These are phyloP conservation scores for Tuta absoluta DNA, from an alignment of 2,888 invertebrate species.

Conservation along the genomic window DNA sequence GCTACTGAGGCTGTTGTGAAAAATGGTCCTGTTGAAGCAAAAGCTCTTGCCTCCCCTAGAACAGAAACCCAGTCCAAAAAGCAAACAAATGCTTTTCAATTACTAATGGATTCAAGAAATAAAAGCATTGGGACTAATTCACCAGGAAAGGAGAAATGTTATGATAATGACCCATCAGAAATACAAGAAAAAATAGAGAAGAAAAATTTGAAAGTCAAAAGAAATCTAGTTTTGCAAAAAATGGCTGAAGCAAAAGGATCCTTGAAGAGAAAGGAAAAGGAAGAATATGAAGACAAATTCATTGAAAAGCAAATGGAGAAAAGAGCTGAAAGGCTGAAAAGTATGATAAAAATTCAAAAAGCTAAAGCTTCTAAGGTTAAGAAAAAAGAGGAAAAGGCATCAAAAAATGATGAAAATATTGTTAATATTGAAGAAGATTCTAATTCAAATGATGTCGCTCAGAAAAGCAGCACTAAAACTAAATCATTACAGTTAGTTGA, in stretches of 20 bases:
- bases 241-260: constrained; percentile 85
- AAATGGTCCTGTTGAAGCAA: constrained; percentile 22
- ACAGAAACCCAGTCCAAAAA: constrained; percentile 52
- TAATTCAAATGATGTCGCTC: constrained; percentile 21
- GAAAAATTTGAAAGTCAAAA: constrained; percentile 64
- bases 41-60: constrained; percentile 22
- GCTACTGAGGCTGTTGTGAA: constrained; percentile 26
- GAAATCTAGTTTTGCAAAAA: constrained; percentile 78
- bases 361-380: constrained; percentile 21
- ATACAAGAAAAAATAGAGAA: constrained; percentile 50
- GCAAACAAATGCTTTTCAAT: constrained; percentile 81
- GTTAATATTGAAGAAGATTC: constrained; percentile 11
- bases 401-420: neutral
- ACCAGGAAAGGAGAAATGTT: constrained; percentile 77
- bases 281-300: constrained; percentile 78
- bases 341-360: constrained; percentile 56
- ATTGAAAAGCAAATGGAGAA: constrained; percentile 82
- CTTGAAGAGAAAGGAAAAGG: constrained; percentile 79
- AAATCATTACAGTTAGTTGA: constrained; percentile 52
- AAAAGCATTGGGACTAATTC: constrained; percentile 84
- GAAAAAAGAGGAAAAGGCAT: constrained; percentile 22
- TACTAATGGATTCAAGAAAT: constrained; percentile 85
- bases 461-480: constrained; percentile 35
- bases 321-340: constrained; percentile 81
- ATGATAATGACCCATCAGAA: constrained; percentile 48